Conservation (phyloP, 2,113 vertebrate genomes). For the Plestiodon gilberti region DNA sequence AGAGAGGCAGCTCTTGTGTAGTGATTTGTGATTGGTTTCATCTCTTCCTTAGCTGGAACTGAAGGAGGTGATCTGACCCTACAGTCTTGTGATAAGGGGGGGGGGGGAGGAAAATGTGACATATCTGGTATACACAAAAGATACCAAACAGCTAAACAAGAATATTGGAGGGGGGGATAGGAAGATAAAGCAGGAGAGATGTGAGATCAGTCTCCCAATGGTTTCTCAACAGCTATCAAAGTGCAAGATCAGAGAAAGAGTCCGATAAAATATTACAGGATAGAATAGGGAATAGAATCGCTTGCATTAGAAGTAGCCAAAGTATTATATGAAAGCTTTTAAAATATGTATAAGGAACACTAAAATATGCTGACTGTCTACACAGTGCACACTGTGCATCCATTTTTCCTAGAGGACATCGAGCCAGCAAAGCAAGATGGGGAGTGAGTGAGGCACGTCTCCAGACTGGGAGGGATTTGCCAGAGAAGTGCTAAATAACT, state of each 20-base stretch:
- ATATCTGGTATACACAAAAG: neutral
- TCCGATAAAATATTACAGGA: conserved; percentile 55
- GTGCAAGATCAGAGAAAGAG: conserved; percentile 54
- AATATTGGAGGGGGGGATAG: neutral
- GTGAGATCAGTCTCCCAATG: conserved; percentile 52
- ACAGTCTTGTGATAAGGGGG: neutral
- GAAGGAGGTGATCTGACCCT: conserved; percentile 2
- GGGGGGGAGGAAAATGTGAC: accelerated
- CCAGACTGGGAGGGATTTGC: conserved; percentile 29
- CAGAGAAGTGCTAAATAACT: conserved; percentile 33
- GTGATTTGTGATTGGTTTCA: neutral
- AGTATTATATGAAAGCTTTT: conserved; percentile 54
- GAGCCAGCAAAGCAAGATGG: conserved; percentile 22
- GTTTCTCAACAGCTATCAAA: conserved; percentile 58
- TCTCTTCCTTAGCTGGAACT: conserved; percentile 19
- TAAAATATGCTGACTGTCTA: conserved; percentile 60
- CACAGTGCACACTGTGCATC: conserved; percentile 40
- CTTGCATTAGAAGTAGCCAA: conserved; percentile 44
- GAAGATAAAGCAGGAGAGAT: conserved; percentile 20
- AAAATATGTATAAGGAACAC: conserved; percentile 60
- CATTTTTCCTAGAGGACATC: conserved; percentile 47
- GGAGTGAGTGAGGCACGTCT: neutral
- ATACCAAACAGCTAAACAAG: conserved; percentile 38
- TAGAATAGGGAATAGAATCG: conserved; percentile 47
- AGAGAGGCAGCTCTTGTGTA: neutral